These are phyloP conservation scores for Zoroaster sp. DNA, from an alignment of 53 echinoderm and acorn worm genomes.

Conservation along the genomic window DNA sequence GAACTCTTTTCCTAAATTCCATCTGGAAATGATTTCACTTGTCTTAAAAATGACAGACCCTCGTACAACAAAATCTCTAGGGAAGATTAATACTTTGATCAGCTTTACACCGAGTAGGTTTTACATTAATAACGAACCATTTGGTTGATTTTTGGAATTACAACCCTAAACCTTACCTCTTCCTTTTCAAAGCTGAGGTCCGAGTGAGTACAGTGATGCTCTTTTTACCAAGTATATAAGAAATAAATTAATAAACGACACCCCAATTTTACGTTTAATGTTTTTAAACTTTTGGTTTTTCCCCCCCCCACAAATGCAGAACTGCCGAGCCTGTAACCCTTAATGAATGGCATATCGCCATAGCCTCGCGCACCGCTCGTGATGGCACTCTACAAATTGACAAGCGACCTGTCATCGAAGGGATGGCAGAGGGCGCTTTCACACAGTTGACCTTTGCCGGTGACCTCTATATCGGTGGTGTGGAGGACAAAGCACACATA, in stretches of 20 bases:
- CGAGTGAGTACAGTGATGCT: no score
- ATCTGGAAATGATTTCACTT: no score
- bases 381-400: constrained; percentile 88
- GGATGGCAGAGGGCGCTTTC: constrained; percentile 84
- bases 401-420: constrained; percentile 69
- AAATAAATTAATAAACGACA: background rate
- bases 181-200: no score
- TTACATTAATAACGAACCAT: no score
- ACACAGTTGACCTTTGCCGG: constrained; percentile 87
- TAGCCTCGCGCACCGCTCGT: constrained; percentile 79
- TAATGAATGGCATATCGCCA: constrained; percentile 84
- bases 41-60: no score
- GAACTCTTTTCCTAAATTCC: no score
- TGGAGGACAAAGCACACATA: constrained; percentile 71
- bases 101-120: no score
- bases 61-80: no score
- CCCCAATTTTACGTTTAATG: background rate
- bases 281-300: background rate
- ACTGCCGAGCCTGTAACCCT: constrained; percentile 73
- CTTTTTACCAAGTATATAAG: background rate
- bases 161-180: no score
- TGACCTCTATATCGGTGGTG: constrained; percentile 86
- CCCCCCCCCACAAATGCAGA: constrained; percentile 25
- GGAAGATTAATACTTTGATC: no score
- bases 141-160: no score